Base-by-base conservation (phyloP, 1,140 invertebrate species). In the Stegodyphus mimosarum region DNA sequence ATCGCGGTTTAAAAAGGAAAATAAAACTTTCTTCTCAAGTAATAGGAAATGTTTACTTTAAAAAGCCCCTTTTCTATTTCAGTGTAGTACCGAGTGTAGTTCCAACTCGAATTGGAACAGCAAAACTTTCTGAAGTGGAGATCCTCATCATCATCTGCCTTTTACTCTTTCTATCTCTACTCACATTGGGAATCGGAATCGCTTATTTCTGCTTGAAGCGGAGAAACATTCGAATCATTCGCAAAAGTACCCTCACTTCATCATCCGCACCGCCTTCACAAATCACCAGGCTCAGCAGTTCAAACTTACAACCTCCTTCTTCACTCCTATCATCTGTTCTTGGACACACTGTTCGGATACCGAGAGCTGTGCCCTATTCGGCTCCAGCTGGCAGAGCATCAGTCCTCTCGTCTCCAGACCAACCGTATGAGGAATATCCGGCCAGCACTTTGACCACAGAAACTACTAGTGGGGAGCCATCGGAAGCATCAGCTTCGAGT, bases 61-160 rank as follows among this genome's bases (percentile, higher is more conserved):
- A 33, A 33, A 33, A 2, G 55, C 55, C 5, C n/a, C 17, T 67
- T 17, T n/a, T 18, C 64, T 7, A 13, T n/a, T 67, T 13, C 64
- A 67, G 53, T 17, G 50, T 75, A 17, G 5, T 13, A 2, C 78
- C 78, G 17, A 72, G 64, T 3, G 33, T 69, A 3, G 50, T 17
- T 9, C 74, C 83, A 13, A 78, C 67, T 17, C 83, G 83, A 7
- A 18, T 85, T 2, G 52, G 71, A 15, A 85, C 64, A 6, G 83
- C 85, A 6, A 13, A 71, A 13, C 86, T 91, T 9, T 95, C 95
- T 76, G 95, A 96, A 70, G 95, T 96, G 83, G 96, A 97, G 89
- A 95, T 98, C 76, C 91, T 98, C 13, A 91, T 98, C 88, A 96
- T 98, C 86, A 96, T 98, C 87, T 98, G 96, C 90, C 95, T 95